Percentiles rank a stretch among this genome's conserved stretches.
These are phyloP conservation scores for Dysmachus trigonus DNA, from an alignment of 2,888 invertebrate genomes.

Conservation along the genomic window DNA sequence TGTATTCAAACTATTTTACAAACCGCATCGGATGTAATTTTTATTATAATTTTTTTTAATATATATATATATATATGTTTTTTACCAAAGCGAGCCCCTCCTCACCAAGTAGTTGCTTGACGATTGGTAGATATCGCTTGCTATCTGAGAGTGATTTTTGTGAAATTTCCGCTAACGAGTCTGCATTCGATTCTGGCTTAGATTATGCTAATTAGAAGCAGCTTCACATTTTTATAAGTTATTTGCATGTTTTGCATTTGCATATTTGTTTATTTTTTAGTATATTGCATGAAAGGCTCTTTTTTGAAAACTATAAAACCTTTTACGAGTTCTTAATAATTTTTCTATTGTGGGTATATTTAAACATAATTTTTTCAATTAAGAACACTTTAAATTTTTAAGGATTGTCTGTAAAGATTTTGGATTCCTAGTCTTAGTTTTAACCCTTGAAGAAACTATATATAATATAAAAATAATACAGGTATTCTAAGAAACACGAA, in stretches of 20 bases:
- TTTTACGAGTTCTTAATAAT: neutral
- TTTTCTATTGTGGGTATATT: neutral
- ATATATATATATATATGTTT: neutral
- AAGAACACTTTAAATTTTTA: neutral
- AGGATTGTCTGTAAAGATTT: too few relatives aligned
- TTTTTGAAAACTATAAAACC: neutral
- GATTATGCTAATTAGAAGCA: slow-evolving; percentile 29
- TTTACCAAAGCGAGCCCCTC: slow-evolving; percentile 23
- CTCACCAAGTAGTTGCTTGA: slow-evolving; percentile 44
- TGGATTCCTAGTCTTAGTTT: neutral
- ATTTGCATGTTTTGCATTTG: neutral
- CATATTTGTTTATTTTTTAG: neutral
- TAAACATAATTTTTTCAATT: neutral
- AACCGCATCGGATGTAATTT: neutral
- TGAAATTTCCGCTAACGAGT: slow-evolving; percentile 22
- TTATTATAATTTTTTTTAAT: neutral
- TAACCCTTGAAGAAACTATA: too few relatives aligned
- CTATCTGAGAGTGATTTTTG: slow-evolving; percentile 46
- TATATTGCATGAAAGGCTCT: neutral
- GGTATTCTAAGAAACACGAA: too few relatives aligned
- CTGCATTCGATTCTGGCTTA: slow-evolving; percentile 25
- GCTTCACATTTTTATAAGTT: neutral
- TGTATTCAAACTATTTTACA: neutral
- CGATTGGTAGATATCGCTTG: slow-evolving; percentile 47
- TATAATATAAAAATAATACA: too few relatives aligned